Evolutionary conservation across 2,113 vertebrate species (phyloP).

Genomic region (Cyanocitta stelleri): DNA sequence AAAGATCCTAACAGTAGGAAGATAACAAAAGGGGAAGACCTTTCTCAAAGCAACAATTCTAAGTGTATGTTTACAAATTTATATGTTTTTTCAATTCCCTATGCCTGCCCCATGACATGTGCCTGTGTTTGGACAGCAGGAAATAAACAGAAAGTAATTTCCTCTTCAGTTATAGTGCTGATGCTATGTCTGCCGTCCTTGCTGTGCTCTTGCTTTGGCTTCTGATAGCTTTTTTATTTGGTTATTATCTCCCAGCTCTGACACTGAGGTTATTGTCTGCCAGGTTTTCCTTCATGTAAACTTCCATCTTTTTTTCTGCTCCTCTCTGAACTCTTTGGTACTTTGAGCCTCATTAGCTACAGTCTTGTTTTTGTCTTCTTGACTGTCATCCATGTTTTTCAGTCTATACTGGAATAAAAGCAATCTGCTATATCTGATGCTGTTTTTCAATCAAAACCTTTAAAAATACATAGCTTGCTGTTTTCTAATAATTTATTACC

Average conservation of each 20-base stretch:
- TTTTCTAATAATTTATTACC: background rate
- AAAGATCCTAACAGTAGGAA: background rate
- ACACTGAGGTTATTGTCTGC: background rate
- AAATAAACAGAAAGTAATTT: background rate
- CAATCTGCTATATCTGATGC: rapidly evolving
- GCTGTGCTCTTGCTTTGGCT: background rate
- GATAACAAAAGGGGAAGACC: background rate
- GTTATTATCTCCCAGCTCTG: background rate
- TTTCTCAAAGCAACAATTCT: background rate
- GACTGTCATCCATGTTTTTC: background rate
- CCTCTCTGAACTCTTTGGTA: background rate
- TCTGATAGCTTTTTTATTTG: background rate
- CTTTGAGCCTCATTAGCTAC: background rate
- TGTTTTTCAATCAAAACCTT: background rate
- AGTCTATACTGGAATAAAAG: background rate
- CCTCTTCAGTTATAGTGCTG: background rate
- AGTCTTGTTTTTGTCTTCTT: background rate
- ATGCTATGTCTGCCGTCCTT: background rate
- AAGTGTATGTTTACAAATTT: background rate
- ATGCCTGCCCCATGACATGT: rapidly evolving
- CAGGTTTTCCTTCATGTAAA: background rate
- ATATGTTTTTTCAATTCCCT: background rate
- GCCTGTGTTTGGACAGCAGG: background rate
- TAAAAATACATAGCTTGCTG: background rate
- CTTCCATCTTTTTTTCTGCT: background rate